Conservation (phyloP, 2,113 vertebrate genomes). For the Arenaria interpres region DNA sequence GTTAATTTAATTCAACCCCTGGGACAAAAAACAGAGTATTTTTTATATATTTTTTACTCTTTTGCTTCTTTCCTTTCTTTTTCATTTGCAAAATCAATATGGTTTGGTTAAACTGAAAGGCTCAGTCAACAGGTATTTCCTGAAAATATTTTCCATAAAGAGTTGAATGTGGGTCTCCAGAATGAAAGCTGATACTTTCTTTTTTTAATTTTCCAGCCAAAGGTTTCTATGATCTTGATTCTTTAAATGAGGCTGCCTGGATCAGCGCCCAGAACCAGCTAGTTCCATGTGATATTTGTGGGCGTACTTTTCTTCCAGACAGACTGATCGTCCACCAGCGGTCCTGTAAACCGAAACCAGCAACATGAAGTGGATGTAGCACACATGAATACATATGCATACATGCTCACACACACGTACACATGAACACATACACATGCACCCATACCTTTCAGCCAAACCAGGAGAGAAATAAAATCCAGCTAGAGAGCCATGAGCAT, state of each 20-base stretch:
- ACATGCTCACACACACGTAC: background rate
- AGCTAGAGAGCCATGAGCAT: background rate
- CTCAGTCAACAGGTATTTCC: constrained; percentile 83
- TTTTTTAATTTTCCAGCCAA: constrained; percentile 77
- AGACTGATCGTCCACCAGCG: constrained; percentile 80
- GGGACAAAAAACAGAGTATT: constrained; percentile 56
- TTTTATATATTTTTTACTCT: constrained; percentile 18
- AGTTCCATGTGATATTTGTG: constrained; percentile 80
- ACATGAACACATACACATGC: background rate
- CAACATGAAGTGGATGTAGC: constrained; percentile 55
- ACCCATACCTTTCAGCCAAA: background rate
- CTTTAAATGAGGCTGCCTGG: constrained; percentile 82
- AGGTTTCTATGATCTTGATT: constrained; percentile 80
- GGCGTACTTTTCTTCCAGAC: constrained; percentile 83
- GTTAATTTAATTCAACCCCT: constrained; percentile 63
- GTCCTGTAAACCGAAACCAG: constrained; percentile 76
- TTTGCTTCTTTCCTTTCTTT: constrained; percentile 17
- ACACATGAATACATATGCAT: background rate
- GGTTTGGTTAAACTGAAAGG: constrained; percentile 75
- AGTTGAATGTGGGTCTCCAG: constrained; percentile 64
- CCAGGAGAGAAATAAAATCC: constrained; percentile 20
- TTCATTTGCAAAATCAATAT: constrained; percentile 59
- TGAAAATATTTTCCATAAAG: constrained; percentile 80
- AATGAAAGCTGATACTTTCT: constrained; percentile 75
- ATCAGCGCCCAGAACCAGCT: constrained; percentile 78